Evolutionary conservation across 64 coral and sea anemone genomes (phyloP).

Genomic region (Montipora foliosa): DNA sequence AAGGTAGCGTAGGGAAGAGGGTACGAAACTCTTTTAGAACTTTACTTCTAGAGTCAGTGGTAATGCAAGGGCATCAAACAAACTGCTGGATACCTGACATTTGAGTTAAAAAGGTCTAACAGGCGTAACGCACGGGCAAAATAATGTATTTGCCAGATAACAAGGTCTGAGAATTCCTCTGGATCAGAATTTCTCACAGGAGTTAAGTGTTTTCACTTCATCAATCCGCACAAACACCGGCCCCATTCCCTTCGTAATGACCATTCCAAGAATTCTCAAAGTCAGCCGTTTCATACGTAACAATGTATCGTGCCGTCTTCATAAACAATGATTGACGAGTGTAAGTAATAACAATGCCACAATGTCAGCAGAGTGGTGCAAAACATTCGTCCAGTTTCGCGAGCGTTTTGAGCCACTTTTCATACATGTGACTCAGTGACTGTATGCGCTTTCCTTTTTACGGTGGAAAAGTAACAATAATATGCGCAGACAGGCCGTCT

Average conservation of each 20-base stretch:
- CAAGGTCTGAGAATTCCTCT: not conserved
- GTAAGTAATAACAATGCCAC: not conserved
- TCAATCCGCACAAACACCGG: not conserved
- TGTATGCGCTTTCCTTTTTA: not conserved
- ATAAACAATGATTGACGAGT: conserved; percentile 9
- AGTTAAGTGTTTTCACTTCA: not conserved
- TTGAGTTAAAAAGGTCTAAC: not conserved
- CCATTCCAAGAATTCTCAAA: conserved; percentile 28
- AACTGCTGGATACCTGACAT: not conserved
- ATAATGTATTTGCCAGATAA: not conserved
- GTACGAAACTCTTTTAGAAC: not conserved
- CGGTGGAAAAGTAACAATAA: no score
- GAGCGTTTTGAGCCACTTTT: not conserved
- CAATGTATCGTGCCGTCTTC: not conserved
- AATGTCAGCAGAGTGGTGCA: not conserved
- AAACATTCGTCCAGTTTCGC: not conserved
- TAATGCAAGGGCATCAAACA: not conserved
- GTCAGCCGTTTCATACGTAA: not conserved
- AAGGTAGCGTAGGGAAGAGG: not conserved
- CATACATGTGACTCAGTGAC: not conserved
- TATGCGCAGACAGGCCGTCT: not conserved
- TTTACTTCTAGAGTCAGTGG: not conserved
- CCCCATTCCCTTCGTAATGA: not conserved
- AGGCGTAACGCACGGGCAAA: not conserved
- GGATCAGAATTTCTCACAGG: not conserved